Evolutionary conservation across 1,140 invertebrate species (phyloP), one percentile per base, ranked within the genome.

Genomic region (Papilio dardanus): DNA sequence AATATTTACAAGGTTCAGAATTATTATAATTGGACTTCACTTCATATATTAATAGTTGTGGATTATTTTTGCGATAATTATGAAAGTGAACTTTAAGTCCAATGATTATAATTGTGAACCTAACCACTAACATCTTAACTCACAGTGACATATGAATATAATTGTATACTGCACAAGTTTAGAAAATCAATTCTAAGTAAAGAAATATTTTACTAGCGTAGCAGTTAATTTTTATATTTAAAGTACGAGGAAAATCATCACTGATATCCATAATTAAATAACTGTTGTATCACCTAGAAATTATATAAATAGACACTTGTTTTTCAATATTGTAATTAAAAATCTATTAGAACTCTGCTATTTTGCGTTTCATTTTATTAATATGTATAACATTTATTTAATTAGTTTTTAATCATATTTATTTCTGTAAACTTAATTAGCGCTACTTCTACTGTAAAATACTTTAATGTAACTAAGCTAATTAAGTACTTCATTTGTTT

Each of bases 321-420:
- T 54, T 24, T 54, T 54, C 50, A 28, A 54, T 54, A 54, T 54
- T 12, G 19, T 54, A 7, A 54, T 54, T 21, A 54, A 54, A 54
- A 54, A 54, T 19, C 50, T 24, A 54, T 54, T 54, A 54, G 7
- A 54, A 12, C 19, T 54, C 50, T 54, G 50, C 19, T 21, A 54
- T 54, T 54, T 54, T 54, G 50, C 50, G 50, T 54, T 24, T 54
- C 12, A 21, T 24, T 54, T 24, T n/a, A 19, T 7, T 1, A 19
- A 46, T 46, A 46, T 46, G n/a, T n/a, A n/a, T n/a, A n/a, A n/a
- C n/a, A n/a, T n/a, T 33, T 40, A 14, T 21, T 8, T 50, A 50
- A 54, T 24, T 28, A 7, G 10, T 7, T 54, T 54, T 54, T 54
- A 54, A 54, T 54, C 6, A 19, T 4, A 21, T 54, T 19, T 7